Percentiles rank a stretch among this genome's conserved stretches.
Conservation (phyloP, 2,113 vertebrate species). For the Tragelaphus imberbis region DNA sequence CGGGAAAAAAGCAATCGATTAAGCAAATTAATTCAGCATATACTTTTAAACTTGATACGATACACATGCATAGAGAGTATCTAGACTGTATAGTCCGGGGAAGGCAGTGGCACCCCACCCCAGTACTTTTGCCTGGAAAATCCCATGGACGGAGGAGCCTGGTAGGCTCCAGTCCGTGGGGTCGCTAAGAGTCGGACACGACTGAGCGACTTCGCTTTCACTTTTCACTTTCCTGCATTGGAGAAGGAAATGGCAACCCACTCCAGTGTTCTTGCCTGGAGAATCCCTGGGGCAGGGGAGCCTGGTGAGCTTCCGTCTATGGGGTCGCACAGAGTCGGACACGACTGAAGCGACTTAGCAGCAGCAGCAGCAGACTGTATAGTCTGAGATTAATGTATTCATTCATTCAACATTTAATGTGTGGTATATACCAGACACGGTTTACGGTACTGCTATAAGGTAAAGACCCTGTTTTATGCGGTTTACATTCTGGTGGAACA, state of each 20-base stretch:
- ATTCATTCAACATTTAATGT: not conserved
- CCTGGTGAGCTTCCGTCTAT: too few relatives aligned
- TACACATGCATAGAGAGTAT: not conserved
- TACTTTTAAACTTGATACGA: conserved; percentile 23
- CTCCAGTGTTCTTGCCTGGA: too few relatives aligned
- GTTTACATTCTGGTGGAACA: not conserved
- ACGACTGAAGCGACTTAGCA: too few relatives aligned
- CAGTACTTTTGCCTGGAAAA: too few relatives aligned
- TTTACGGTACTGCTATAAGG: not conserved
- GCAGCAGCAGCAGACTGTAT: not conserved
- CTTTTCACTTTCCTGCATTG: too few relatives aligned
- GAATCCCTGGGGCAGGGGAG: accelerated
- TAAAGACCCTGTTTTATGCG: not conserved
- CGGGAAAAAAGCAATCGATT: not conserved
- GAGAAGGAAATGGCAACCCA: too few relatives aligned
- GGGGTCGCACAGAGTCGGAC: accelerated
- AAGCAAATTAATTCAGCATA: conserved; percentile 10
- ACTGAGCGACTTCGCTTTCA: too few relatives aligned
- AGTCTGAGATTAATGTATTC: not conserved
- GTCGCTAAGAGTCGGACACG: too few relatives aligned
- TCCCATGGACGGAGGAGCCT: too few relatives aligned
- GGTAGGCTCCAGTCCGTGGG: too few relatives aligned
- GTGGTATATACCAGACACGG: not conserved
- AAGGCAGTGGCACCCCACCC: too few relatives aligned
- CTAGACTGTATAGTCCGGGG: not conserved